phyloP scores from a whole-genome alignment of 2,797 vertebrate genomes.

The Premnoplex brunnescens region DNA sequence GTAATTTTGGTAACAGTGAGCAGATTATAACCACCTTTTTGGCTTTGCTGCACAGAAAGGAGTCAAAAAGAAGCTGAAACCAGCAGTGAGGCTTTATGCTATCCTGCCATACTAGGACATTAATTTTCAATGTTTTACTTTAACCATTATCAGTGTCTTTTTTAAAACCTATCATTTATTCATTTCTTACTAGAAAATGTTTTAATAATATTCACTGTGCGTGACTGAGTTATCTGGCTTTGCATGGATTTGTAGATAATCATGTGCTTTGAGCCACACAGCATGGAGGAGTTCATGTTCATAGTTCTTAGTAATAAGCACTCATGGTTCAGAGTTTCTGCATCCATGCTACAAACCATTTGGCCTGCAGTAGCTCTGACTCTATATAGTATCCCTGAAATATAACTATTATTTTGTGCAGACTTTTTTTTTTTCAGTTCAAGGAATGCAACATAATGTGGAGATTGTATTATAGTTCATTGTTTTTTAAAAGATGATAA shows the following conservation, averaged over 20 bases:
- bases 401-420: neutral
- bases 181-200: neutral
- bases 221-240: neutral
- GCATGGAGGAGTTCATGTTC: fast-evolving
- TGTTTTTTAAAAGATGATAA: neutral
- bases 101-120: neutral
- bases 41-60: neutral
- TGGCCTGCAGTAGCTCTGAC: neutral
- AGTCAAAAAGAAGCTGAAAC: constrained; percentile 15
- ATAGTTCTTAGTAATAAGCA: neutral
- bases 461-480: neutral
- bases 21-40: constrained; percentile 36
- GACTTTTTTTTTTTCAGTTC: neutral
- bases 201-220: neutral
- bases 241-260: neutral
- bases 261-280: neutral
- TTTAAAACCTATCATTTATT: neutral
- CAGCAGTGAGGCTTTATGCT: neutral
- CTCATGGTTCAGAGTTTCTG: neutral
- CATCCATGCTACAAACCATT: neutral
- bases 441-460: neutral
- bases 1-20: constrained; percentile 38
- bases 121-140: neutral
- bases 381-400: neutral
- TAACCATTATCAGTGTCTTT: neutral